These are phyloP conservation scores for Todiramphus saurophagus DNA, from an alignment of 2,113 vertebrate species.

Conservation along the genomic window DNA sequence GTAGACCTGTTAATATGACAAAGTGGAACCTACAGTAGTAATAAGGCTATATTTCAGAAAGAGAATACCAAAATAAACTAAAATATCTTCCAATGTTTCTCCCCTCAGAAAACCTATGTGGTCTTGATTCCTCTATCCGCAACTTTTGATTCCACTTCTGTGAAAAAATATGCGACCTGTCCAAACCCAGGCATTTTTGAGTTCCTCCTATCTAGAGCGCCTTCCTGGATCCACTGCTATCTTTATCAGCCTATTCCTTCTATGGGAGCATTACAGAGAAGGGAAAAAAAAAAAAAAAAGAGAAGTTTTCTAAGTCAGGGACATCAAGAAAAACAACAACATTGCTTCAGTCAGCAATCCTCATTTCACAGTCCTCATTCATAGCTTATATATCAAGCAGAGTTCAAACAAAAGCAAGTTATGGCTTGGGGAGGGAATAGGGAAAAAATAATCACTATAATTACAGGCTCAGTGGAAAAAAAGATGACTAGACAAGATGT, in stretches of 20 bases:
- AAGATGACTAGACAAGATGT: not conserved
- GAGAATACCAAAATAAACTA: not conserved
- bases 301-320: not conserved
- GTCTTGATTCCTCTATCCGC: not conserved
- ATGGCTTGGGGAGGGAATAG: not conserved
- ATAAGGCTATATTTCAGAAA: not conserved
- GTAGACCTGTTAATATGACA: not conserved
- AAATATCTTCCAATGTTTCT: not conserved
- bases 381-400: not conserved
- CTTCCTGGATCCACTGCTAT: constrained; percentile 34
- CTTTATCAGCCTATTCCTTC: constrained; percentile 33
- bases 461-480: not conserved
- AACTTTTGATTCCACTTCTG: constrained; percentile 20
- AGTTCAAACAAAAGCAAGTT: constrained; percentile 6
- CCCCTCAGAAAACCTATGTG: not conserved
- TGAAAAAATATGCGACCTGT: constrained; percentile 24
- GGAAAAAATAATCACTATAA: not conserved
- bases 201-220: not conserved
- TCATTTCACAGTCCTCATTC: not conserved
- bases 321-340: constrained; percentile 2
- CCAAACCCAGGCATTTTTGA: constrained; percentile 18
- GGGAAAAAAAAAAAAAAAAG: not conserved
- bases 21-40: not conserved
- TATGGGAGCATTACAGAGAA: not conserved
- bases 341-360: constrained; percentile 19